Conservation (phyloP, 2,113 vertebrate genomes). For the Symphodus melops region DNA sequence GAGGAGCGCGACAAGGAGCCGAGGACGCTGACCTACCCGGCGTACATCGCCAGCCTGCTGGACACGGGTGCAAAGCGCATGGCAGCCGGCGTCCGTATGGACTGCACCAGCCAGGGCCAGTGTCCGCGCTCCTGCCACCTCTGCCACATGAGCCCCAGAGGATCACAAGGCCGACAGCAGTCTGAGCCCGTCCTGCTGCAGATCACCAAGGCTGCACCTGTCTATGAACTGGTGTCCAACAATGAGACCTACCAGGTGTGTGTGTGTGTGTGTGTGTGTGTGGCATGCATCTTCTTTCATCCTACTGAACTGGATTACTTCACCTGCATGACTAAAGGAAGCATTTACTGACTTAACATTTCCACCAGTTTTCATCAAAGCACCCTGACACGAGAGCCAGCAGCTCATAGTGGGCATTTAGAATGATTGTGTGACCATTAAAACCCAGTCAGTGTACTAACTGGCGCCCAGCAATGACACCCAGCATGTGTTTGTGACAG, state of each 20-base stretch:
- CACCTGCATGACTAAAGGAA: conserved; percentile 1
- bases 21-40: conserved; percentile 93
- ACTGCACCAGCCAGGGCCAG: conserved; percentile 93
- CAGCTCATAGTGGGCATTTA: neutral
- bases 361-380: neutral
- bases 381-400: conserved; percentile 10
- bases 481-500: neutral
- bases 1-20: conserved; percentile 95
- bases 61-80: conserved; percentile 93
- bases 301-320: neutral
- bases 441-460: neutral
- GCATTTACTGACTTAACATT: neutral
- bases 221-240: conserved; percentile 96
- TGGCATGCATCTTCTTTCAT: neutral
- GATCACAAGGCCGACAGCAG: conserved; percentile 74
- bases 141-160: conserved; percentile 88
- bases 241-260: conserved; percentile 93
- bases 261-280: too few species aligned
- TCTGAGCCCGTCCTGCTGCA: conserved; percentile 92
- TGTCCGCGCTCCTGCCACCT: conserved; percentile 94
- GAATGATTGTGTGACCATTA: conserved; percentile 5
- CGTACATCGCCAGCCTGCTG: conserved; percentile 93
- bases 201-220: conserved; percentile 92
- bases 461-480: neutral
- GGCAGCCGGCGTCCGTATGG: conserved; percentile 93